Percentiles rank a stretch among this genome's conserved stretches.
Conservation (phyloP, 2,113 vertebrate species). For the Erpornis zantholeuca region DNA sequence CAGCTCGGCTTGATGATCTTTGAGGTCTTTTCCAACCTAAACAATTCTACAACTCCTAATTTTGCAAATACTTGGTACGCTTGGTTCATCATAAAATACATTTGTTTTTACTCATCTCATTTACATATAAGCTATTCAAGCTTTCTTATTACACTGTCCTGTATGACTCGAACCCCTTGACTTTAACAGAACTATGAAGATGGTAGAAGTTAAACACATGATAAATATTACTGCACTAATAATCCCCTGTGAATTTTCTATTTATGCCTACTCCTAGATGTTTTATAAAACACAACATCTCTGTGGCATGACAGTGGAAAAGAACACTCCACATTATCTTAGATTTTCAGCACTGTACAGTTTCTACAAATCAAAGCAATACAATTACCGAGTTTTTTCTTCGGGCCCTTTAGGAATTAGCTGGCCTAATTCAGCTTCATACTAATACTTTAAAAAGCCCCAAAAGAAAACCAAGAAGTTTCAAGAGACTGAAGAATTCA, state of each 20-base stretch:
- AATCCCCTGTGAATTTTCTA: not conserved
- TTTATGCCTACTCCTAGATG: not conserved
- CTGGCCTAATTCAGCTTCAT: not conserved
- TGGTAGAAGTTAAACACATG: not conserved
- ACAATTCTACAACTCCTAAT: not conserved
- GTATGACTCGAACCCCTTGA: not conserved
- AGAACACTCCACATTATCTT: not conserved
- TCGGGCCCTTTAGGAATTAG: not conserved
- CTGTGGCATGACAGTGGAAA: not conserved
- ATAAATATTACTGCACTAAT: not conserved
- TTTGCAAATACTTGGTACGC: not conserved
- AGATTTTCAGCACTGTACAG: not conserved
- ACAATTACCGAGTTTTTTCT: not conserved
- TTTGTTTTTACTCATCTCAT: not conserved
- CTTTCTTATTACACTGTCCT: not conserved
- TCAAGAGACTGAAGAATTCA: not conserved
- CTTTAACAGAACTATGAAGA: not conserved
- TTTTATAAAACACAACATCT: not conserved
- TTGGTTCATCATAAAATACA: not conserved
- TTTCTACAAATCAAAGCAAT: conserved; percentile 1
- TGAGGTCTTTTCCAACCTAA: not conserved
- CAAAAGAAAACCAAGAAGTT: not conserved
- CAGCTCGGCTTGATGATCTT: not conserved
- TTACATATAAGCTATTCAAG: rapidly evolving
- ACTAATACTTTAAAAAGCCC: not conserved